Conservation (phyloP, 2,888 invertebrate genomes). For the Hololepta plana region DNA sequence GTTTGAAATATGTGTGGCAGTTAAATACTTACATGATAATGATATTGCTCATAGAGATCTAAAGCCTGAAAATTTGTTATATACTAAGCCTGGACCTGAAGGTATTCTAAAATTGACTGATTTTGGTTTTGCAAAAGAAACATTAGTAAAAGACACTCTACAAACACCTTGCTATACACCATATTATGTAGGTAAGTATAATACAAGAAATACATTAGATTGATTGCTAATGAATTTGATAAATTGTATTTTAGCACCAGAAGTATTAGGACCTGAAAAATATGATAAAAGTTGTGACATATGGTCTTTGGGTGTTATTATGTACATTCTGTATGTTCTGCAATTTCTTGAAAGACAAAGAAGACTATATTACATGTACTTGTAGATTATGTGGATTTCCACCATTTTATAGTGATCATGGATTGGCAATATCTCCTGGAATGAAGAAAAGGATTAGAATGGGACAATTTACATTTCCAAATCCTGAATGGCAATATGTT, state of each 20-base stretch:
- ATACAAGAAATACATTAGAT: neutral
- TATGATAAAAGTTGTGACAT: conserved; percentile 99
- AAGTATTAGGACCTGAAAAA: conserved; percentile 91
- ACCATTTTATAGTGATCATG: conserved; percentile 96
- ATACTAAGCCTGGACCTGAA: conserved; percentile 52
- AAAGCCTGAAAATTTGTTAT: conserved; percentile 93
- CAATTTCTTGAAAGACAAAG: conserved; percentile 1
- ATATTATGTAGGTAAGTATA: conserved; percentile 80
- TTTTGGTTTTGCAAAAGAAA: conserved; percentile 98
- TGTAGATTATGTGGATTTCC: conserved; percentile 85
- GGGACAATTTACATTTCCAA: conserved; percentile 95
- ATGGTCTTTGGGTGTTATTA: conserved; percentile 97
- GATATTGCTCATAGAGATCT: conserved; percentile 96
- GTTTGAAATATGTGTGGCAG: conserved; percentile 90
- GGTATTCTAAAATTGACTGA: conserved; percentile 93
- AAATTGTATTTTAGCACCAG: conserved; percentile 21
- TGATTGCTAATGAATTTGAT: neutral
- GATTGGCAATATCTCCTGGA: conserved; percentile 93
- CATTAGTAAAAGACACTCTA: conserved; percentile 63
- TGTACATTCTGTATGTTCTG: conserved; percentile 80
- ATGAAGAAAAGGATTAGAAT: conserved; percentile 95
- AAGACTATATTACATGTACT: conserved; percentile 1
- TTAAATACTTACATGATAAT: conserved; percentile 80
- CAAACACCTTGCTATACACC: conserved; percentile 99
- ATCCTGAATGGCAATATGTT: conserved; percentile 90